Conservation (phyloP, 2,113 vertebrate genomes). For the Cinclus cinclus region DNA sequence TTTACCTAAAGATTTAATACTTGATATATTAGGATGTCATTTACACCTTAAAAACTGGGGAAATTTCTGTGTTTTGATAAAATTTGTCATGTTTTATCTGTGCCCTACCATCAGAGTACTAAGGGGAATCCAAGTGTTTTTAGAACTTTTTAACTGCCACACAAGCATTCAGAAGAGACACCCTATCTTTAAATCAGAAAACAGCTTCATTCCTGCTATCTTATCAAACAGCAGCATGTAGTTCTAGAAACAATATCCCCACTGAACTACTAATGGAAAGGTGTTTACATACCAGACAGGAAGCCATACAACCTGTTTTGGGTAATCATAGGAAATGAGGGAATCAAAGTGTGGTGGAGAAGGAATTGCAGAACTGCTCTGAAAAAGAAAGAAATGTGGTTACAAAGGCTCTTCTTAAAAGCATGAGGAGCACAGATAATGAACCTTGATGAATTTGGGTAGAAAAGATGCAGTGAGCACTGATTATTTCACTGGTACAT, state of each 20-base stretch:
- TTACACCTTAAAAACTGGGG: slow-evolving; percentile 41
- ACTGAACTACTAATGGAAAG: slow-evolving; percentile 38
- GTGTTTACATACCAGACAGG: slow-evolving; percentile 40
- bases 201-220: slow-evolving; percentile 56
- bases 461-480: not conserved
- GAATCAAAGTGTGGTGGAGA: not conserved
- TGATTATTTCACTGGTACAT: not conserved
- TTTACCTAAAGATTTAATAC: slow-evolving; percentile 35
- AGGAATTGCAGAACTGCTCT: not conserved
- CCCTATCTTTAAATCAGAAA: slow-evolving; percentile 66
- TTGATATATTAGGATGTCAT: not conserved
- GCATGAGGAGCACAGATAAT: fast-evolving
- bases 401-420: not conserved
- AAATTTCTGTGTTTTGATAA: slow-evolving; percentile 22
- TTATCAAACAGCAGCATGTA: slow-evolving; percentile 50
- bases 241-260: slow-evolving; percentile 33
- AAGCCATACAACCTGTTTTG: slow-evolving; percentile 10
- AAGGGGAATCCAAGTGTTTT: slow-evolving; percentile 66
- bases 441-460: not conserved
- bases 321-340: not conserved
- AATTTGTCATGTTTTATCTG: slow-evolving; percentile 63
- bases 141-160: slow-evolving; percentile 59
- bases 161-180: slow-evolving; percentile 37
- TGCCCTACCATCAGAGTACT: slow-evolving; percentile 33
- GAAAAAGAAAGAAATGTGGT: not conserved